These are phyloP conservation scores for Pheosia tremula DNA, from an alignment of 2,888 invertebrate genomes.

Conservation along the genomic window DNA sequence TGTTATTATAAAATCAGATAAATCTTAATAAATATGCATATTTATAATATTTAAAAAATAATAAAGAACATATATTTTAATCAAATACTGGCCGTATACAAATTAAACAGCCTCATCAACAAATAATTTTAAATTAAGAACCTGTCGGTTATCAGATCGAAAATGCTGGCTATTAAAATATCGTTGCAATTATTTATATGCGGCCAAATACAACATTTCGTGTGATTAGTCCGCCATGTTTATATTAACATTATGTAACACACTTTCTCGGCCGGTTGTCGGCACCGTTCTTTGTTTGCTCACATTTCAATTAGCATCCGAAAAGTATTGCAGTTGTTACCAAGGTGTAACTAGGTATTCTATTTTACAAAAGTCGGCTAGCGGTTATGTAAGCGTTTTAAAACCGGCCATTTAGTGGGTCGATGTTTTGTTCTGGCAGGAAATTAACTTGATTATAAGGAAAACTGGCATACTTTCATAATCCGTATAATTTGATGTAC, in stretches of 20 bases:
- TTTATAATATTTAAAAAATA: too few relatives aligned
- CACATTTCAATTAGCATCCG: conserved; percentile 72
- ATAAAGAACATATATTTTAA: too few relatives aligned
- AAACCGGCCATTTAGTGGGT: conserved; percentile 12
- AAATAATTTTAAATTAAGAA: conserved; percentile 3
- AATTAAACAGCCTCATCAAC: background rate
- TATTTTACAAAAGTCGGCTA: conserved; percentile 41
- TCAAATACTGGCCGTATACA: background rate
- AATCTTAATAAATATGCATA: too few relatives aligned
- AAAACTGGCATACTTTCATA: background rate
- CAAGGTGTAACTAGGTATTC: conserved; percentile 50
- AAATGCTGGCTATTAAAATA: conserved; percentile 6
- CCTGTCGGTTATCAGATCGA: conserved; percentile 13
- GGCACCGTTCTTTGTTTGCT: conserved; percentile 56
- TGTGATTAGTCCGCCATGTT: conserved; percentile 49
- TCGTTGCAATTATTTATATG: conserved; percentile 23
- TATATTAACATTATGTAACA: conserved; percentile 60
- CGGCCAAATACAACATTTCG: conserved; percentile 30
- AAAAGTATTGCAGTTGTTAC: conserved; percentile 54
- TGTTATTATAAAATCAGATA: too few relatives aligned
- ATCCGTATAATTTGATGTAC: background rate
- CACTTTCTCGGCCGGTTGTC: conserved; percentile 61
- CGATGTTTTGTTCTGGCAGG: background rate
- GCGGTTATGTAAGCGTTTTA: conserved; percentile 26
- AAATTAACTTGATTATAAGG: background rate